Evolutionary conservation across 2,113 vertebrate genomes (phyloP).

Genomic region (Casuarius casuarius): DNA sequence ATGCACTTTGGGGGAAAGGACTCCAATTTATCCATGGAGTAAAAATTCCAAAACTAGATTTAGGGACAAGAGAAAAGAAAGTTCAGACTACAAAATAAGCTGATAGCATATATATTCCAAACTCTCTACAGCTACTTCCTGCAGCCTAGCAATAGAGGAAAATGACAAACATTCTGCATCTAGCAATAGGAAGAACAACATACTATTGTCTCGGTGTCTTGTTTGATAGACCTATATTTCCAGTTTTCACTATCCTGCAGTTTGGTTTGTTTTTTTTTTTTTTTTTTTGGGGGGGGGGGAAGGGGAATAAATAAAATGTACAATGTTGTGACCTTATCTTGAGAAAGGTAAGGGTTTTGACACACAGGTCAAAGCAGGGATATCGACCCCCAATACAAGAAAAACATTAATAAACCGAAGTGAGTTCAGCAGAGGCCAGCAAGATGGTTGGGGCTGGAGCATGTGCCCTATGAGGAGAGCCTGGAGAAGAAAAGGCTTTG

Average conservation of each 20-base stretch:
- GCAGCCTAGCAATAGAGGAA: not conserved
- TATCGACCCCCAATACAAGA: not conserved
- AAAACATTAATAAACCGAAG: no score
- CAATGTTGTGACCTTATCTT: not conserved
- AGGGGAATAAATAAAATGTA: not conserved
- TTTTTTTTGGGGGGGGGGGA: no score
- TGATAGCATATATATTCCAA: not conserved
- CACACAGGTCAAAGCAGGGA: not conserved
- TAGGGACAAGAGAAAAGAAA: not conserved
- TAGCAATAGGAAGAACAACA: not conserved
- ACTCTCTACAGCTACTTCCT: not conserved
- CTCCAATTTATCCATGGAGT: not conserved
- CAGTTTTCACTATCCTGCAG: not conserved
- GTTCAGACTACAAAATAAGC: not conserved
- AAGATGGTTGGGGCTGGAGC: no score
- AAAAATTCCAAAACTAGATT: not conserved
- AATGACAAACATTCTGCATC: not conserved
- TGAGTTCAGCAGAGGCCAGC: no score
- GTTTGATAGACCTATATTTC: not conserved
- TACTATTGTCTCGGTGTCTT: not conserved
- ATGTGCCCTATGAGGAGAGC: no score
- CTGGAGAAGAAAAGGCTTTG: no score
- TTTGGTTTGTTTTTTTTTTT: not conserved
- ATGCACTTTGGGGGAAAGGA: not conserved
- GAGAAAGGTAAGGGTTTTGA: not conserved